Conservation (phyloP, 2,113 vertebrate species). For the Xerus inauris region DNA sequence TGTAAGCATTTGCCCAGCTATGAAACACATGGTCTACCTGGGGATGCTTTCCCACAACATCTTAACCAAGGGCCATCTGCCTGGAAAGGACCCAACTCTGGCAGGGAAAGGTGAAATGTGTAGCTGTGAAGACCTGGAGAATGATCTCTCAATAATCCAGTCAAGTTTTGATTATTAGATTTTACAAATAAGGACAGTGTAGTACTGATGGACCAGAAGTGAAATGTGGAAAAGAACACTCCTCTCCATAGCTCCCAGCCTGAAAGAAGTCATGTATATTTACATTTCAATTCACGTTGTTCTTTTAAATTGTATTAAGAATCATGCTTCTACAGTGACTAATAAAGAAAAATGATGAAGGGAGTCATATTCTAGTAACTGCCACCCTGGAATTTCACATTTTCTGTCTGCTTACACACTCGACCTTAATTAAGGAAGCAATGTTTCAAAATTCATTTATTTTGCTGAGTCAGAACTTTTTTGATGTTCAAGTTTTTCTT, state of each 20-base stretch:
- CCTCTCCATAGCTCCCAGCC: neutral
- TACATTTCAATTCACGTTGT: constrained; percentile 17
- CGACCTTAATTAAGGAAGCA: neutral
- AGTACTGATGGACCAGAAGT: neutral
- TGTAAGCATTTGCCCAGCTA: neutral
- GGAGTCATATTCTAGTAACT: neutral
- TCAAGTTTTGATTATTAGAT: constrained; percentile 34
- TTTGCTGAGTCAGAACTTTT: constrained; percentile 45
- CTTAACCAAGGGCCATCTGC: constrained; percentile 5
- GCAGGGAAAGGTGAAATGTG: neutral
- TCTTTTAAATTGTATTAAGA: neutral
- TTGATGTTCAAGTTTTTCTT: neutral
- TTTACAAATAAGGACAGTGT: neutral
- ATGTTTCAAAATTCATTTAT: constrained; percentile 35
- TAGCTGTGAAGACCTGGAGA: neutral
- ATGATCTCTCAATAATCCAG: neutral
- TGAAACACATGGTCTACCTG: neutral
- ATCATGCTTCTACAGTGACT: neutral
- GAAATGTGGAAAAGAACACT: neutral
- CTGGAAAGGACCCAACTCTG: neutral
- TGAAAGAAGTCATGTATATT: neutral
- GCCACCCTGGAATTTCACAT: neutral
- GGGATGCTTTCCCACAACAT: neutral
- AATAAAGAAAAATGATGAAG: neutral
- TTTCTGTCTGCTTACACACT: neutral